These are phyloP conservation scores for Atta colombica DNA, from an alignment of 1,140 invertebrate genomes.

Conservation along the genomic window DNA sequence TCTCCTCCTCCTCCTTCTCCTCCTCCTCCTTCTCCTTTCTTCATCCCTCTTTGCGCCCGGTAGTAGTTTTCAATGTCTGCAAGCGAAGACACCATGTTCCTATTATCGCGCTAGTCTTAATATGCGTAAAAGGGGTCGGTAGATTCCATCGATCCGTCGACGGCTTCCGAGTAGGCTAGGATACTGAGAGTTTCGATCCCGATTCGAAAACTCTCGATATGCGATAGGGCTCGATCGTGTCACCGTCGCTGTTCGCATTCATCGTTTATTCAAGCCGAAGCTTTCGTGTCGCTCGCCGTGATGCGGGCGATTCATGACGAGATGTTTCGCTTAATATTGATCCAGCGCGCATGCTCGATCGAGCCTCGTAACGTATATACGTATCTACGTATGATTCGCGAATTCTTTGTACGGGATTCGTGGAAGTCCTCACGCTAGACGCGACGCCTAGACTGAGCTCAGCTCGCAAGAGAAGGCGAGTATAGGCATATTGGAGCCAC, in stretches of 20 bases:
- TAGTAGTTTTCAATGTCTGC: conserved; percentile 74
- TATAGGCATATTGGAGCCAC: conserved; percentile 71
- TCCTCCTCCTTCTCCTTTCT: no score
- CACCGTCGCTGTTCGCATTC: not conserved
- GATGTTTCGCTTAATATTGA: conserved; percentile 37
- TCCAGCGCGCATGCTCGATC: conserved; percentile 29
- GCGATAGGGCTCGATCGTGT: conserved; percentile 41
- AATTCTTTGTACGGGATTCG: conserved; percentile 54
- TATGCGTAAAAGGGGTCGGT: conserved; percentile 77
- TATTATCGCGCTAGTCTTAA: conserved; percentile 87
- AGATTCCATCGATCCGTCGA: conserved; percentile 65
- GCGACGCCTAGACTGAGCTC: conserved; percentile 84
- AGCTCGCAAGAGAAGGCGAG: conserved; percentile 32
- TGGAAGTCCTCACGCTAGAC: conserved; percentile 54
- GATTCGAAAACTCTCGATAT: conserved; percentile 8
- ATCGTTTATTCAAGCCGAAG: conserved; percentile 39
- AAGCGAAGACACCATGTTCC: conserved; percentile 85
- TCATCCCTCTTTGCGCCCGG: not conserved
- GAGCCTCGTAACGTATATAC: conserved; percentile 15
- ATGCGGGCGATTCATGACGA: not conserved
- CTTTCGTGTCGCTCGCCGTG: not conserved
- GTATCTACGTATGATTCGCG: conserved; percentile 30
- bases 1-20: no score
- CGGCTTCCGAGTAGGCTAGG: conserved; percentile 59
- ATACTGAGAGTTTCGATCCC: conserved; percentile 35